Evolutionary conservation across 1,140 invertebrate species (phyloP).

Genomic region (Ephestia elutella): DNA sequence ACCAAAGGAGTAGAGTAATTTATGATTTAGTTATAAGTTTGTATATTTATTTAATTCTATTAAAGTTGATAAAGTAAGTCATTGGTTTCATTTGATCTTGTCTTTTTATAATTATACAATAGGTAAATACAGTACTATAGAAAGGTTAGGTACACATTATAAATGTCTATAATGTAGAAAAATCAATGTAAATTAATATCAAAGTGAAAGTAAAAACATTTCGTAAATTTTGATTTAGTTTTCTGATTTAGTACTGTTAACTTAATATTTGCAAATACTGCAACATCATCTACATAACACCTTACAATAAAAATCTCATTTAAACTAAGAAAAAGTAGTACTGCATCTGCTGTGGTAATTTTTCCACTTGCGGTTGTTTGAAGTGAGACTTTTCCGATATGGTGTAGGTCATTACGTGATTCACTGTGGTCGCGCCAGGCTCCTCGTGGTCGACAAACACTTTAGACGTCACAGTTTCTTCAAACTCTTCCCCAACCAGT

Average conservation of each 20-base stretch:
- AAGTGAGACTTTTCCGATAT: slow-evolving; percentile 59
- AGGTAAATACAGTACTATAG: too few species aligned
- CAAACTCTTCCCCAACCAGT: slow-evolving; percentile 54
- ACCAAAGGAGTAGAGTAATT: slow-evolving; percentile 37
- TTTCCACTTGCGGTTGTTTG: slow-evolving; percentile 51
- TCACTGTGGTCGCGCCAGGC: slow-evolving; percentile 49
- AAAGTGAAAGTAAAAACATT: too few species aligned
- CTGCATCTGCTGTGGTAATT: slow-evolving; percentile 62
- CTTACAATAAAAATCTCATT: slow-evolving; percentile 6
- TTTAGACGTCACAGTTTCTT: slow-evolving; percentile 58
- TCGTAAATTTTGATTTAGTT: too few species aligned
- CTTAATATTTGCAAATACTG: too few species aligned
- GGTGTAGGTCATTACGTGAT: slow-evolving; percentile 61
- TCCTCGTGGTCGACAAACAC: slow-evolving; percentile 45
- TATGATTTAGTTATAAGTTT: slow-evolving; percentile 35
- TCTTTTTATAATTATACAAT: too few species aligned
- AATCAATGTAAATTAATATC: too few species aligned
- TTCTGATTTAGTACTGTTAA: too few species aligned
- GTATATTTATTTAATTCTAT: slow-evolving; percentile 43
- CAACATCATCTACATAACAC: too few species aligned
- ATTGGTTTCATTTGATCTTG: slow-evolving; percentile 4
- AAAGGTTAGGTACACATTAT: too few species aligned
- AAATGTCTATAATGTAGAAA: too few species aligned
- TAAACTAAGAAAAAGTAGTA: slow-evolving; percentile 61
- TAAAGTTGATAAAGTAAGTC: slow-evolving; percentile 23